phyloP scores from a whole-genome alignment of 2,797 vertebrate genomes.

The Pangasius larnaudii region DNA sequence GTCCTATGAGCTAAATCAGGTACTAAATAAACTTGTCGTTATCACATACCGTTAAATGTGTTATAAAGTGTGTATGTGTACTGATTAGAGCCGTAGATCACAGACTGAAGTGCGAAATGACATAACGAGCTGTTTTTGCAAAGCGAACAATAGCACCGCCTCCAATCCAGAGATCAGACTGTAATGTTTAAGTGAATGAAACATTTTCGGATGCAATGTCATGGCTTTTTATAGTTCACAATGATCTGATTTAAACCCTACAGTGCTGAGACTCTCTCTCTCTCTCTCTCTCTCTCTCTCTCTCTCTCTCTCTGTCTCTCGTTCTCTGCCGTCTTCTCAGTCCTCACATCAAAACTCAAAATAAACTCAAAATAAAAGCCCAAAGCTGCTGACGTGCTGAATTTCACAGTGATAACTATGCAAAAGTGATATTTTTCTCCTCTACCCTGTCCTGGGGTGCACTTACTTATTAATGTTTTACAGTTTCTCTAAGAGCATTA shows the following conservation, averaged over 20 bases:
- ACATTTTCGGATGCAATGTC: not conserved
- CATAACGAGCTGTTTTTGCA: not conserved
- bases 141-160: not conserved
- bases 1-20: not conserved
- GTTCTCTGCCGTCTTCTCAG: not conserved
- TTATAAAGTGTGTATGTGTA: not conserved
- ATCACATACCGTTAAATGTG: not conserved
- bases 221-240: no score
- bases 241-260: no score
- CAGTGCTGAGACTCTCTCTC: not conserved
- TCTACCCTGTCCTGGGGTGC: no score
- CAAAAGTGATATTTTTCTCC: no score
- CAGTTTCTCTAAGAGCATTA: no score
- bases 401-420: no score
- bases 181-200: not conserved
- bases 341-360: not conserved
- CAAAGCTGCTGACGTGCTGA: no score
- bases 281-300: not conserved
- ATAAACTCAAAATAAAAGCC: no score
- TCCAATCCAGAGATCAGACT: conserved; percentile 5
- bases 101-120: not conserved
- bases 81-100: not conserved
- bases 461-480: no score
- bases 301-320: not conserved
- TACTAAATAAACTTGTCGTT: not conserved